Percentiles rank a stretch among this genome's conserved stretches.
Conservation (phyloP, 2,888 invertebrate species). For the Mimumesa dahlbomi region DNA sequence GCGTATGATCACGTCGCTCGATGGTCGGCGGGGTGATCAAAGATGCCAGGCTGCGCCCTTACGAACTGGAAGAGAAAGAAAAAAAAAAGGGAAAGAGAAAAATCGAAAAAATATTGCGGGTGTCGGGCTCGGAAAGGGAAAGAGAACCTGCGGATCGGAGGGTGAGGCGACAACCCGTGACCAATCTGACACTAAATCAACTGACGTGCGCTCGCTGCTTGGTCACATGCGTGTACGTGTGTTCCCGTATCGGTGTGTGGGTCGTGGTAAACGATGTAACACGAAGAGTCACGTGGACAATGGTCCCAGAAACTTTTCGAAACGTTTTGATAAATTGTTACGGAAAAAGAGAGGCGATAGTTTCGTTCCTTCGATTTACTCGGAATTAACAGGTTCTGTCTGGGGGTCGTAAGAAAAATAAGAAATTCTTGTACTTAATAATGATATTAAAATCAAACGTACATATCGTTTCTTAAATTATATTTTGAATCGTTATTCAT, state of each 20-base stretch:
- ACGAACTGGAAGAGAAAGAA: slow-evolving; percentile 46
- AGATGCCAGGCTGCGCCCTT: slow-evolving; percentile 67
- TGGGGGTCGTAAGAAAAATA: too few species aligned
- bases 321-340: background rate
- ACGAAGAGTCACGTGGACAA: slow-evolving; percentile 1
- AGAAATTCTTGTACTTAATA: too few species aligned
- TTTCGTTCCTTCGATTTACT: too few species aligned
- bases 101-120: slow-evolving; percentile 64
- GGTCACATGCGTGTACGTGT: slow-evolving; percentile 42
- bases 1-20: slow-evolving; percentile 74
- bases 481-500: too few species aligned
- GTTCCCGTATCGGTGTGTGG: slow-evolving; percentile 7
- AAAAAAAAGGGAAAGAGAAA: slow-evolving; percentile 46
- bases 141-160: slow-evolving; percentile 55
- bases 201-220: slow-evolving; percentile 70
- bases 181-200: slow-evolving; percentile 78
- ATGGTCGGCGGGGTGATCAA: slow-evolving; percentile 75
- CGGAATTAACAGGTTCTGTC: too few species aligned
- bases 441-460: too few species aligned
- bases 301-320: slow-evolving; percentile 10
- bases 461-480: too few species aligned
- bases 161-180: slow-evolving; percentile 76
- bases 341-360: too few species aligned
- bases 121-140: slow-evolving; percentile 34
- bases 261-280: slow-evolving; percentile 23